Evolutionary conservation across 2,888 invertebrate genomes (phyloP).

Genomic region (Eupeodes latifasciatus): DNA sequence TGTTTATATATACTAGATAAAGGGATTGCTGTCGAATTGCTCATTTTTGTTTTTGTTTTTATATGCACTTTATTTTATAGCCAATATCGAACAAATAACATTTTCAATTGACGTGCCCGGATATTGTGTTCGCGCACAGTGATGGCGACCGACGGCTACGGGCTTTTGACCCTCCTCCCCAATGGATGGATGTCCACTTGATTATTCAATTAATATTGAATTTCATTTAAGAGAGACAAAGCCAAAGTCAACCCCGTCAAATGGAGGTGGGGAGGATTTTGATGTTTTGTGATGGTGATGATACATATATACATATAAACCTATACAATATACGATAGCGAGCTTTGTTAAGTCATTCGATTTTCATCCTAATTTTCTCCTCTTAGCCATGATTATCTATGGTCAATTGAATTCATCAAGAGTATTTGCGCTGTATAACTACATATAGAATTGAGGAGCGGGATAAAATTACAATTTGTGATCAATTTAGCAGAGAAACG

Average conservation of each 20-base stretch:
- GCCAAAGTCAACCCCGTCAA: no score
- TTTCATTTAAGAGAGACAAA: conserved; percentile 25
- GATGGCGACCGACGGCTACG: background rate
- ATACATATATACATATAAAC: no score
- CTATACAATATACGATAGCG: background rate
- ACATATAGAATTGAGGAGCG: background rate
- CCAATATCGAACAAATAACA: conserved; percentile 10
- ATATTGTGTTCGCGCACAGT: conserved; percentile 4
- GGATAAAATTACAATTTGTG: conserved; percentile 20
- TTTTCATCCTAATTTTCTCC: conserved; percentile 36
- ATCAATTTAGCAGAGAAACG: conserved; percentile 21
- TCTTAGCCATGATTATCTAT: conserved; percentile 26
- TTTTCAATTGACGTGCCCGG: conserved; percentile 56
- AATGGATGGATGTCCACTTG: conserved; percentile 40
- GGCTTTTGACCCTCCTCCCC: conserved; percentile 17
- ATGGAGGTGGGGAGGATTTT: background rate
- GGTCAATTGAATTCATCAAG: conserved; percentile 47
- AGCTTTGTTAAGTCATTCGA: conserved; percentile 17
- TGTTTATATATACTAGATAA: background rate
- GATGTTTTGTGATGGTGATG: background rate
- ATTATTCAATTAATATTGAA: conserved; percentile 72
- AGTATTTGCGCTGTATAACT: background rate
- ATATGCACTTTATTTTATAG: conserved; percentile 13
- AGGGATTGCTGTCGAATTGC: conserved; percentile 2
- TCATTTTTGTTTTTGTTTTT: background rate